phyloP scores from a whole-genome alignment of 2,888 invertebrate species.

The Tipula vernalis region DNA sequence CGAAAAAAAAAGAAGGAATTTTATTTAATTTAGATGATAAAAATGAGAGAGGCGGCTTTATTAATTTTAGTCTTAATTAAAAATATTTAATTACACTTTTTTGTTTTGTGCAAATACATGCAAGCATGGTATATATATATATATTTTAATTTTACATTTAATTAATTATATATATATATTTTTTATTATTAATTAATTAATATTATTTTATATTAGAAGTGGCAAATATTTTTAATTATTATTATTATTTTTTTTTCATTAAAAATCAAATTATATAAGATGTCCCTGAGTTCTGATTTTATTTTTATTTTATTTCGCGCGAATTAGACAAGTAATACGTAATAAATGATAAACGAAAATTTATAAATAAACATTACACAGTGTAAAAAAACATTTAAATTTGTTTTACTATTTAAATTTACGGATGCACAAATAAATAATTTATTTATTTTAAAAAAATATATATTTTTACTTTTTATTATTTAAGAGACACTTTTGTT shows the following conservation, averaged over 20 bases:
- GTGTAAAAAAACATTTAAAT: not conserved
- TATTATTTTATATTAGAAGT: not conserved
- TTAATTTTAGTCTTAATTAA: not conserved
- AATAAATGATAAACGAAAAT: not conserved
- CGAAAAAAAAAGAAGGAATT: not conserved
- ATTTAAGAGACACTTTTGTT: not conserved
- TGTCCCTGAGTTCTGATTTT: not conserved
- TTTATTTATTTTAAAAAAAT: constrained; percentile 4
- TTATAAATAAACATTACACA: not conserved
- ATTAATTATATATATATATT: not conserved
- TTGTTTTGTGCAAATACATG: not conserved
- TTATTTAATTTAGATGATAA: not conserved
- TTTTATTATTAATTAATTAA: not conserved
- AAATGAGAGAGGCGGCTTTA: not conserved
- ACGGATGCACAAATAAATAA: not conserved
- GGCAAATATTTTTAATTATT: not conserved
- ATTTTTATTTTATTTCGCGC: not conserved
- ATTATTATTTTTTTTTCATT: not conserved
- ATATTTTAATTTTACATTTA: not conserved
- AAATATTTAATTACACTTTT: not conserved
- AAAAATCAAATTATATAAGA: not conserved
- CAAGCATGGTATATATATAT: not conserved
- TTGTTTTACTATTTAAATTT: not conserved
- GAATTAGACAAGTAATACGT: not conserved
- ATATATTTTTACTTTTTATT: not conserved